Base-by-base conservation (phyloP, 2,113 vertebrate species). In the Phaethornis superciliosus region DNA sequence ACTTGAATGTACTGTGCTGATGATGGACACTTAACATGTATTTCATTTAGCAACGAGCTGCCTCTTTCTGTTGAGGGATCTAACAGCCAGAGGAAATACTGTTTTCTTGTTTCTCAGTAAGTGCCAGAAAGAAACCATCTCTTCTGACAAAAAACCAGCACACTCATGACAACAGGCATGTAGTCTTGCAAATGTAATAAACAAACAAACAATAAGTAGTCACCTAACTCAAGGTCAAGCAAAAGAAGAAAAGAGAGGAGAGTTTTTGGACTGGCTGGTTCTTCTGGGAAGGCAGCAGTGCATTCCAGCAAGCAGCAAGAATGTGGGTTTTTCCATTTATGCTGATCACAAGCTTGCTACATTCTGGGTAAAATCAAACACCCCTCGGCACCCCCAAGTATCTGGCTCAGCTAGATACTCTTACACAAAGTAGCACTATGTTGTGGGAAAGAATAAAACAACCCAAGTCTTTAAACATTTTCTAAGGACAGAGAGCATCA, bases 271-370 rank as follows among this genome's bases (percentile, higher is more conserved):
- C 46, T n/a, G 67, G 37, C 55, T 82, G 69, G 59, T 51, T 93
- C 82, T 94, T 89, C 71, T 1, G 3, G 59, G 94, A 94, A 95
- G 49, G 79, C 95, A 96, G 95, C 93, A 94, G 93, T 81, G 91
- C 91, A 94, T 95, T 96, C 91, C 93, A 93, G 64, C 70, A 60
- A 56, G 60, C 93, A 95, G 91, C 64, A 96, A 85, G 94, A 94
- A 97, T 94, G 96, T 68, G 88, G 89, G 81, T n/a, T 96, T 96
- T 95, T 95, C 95, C 94, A 90, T 60, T 85, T 59, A 20, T 0
- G 1, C 79, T 59, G 68, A 91, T 91, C 79, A 54, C 47, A 93
- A 78, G 52, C 81, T 91, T 64, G 79, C 40, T 89, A 82, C 67
- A 60, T 80, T 83, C 56, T 80, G 60, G 56, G 77, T 52, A 91